Evolutionary conservation across 2,797 vertebrate species (phyloP).

Genomic region (Pristis pectinata): DNA sequence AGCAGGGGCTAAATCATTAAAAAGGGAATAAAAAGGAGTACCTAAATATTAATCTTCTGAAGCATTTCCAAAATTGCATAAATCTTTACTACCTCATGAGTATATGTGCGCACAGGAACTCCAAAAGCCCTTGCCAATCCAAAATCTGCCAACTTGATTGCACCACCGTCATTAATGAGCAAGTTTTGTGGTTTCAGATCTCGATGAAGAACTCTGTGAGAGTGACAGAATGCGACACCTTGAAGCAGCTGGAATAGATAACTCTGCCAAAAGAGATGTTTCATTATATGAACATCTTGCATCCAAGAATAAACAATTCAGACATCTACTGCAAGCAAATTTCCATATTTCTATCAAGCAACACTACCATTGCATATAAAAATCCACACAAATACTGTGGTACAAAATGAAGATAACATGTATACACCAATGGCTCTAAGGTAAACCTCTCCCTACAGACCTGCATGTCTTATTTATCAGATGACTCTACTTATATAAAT

Average conservation of each 20-base stretch:
- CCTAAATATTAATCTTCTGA: background rate
- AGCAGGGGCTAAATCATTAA: background rate
- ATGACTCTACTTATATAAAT: background rate
- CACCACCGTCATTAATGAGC: slow-evolving; percentile 57
- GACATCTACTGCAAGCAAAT: background rate
- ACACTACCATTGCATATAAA: background rate
- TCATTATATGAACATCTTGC: background rate
- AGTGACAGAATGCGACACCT: slow-evolving; percentile 62
- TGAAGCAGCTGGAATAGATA: slow-evolving; percentile 64
- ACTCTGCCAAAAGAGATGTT: slow-evolving; percentile 48
- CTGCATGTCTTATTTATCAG: background rate
- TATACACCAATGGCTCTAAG: background rate
- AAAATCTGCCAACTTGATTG: slow-evolving; percentile 66
- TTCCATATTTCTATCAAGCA: background rate
- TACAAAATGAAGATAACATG: background rate
- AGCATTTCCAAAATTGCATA: background rate
- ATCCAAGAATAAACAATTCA: slow-evolving; percentile 19
- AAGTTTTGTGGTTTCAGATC: slow-evolving; percentile 66
- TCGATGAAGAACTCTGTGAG: slow-evolving; percentile 61
- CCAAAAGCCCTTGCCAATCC: slow-evolving; percentile 62
- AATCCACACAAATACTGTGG: background rate
- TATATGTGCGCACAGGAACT: slow-evolving; percentile 60
- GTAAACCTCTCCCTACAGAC: background rate
- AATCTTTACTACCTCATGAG: slow-evolving; percentile 55
- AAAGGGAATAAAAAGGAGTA: background rate